A percentile compares a stretch with the other conserved stretches of the same genome.
Evolutionary conservation across 2,888 invertebrate genomes (phyloP).

Genomic region (Noctua comes): DNA sequence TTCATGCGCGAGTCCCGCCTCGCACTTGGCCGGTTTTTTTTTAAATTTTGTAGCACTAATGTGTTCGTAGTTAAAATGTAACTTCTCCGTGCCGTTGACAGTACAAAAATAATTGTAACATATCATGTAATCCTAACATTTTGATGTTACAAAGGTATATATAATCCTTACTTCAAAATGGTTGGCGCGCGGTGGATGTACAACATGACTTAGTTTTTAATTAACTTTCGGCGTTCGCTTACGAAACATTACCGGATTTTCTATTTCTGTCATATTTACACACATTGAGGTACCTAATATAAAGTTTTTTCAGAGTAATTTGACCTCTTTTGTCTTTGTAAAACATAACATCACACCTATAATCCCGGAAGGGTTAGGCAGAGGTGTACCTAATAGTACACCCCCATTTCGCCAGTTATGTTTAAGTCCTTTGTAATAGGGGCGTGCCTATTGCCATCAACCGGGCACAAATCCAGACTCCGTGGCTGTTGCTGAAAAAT

Average conservation of each 20-base stretch:
- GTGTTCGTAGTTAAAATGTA: background rate
- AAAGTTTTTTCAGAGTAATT: too few relatives aligned
- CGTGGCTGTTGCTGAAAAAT: too few relatives aligned
- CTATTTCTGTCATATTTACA: background rate
- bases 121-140: background rate
- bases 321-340: too few relatives aligned
- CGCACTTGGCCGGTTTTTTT: too few relatives aligned
- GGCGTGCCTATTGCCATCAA: too few relatives aligned
- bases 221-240: background rate
- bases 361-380: too few relatives aligned
- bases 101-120: background rate
- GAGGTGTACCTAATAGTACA: too few relatives aligned
- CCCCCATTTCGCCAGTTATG: too few relatives aligned
- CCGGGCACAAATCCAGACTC: too few relatives aligned
- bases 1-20: too few relatives aligned
- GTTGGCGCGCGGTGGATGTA: background rate
- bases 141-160: slow-evolving; percentile 9
- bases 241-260: background rate
- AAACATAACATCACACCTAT: too few relatives aligned
- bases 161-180: background rate
- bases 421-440: too few relatives aligned
- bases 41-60: background rate
- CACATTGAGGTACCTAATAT: background rate
- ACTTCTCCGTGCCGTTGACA: background rate
- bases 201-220: slow-evolving; percentile 4